Evolutionary conservation across 2,797 vertebrate species (phyloP).

Genomic region (Gorsachius magnificus): DNA sequence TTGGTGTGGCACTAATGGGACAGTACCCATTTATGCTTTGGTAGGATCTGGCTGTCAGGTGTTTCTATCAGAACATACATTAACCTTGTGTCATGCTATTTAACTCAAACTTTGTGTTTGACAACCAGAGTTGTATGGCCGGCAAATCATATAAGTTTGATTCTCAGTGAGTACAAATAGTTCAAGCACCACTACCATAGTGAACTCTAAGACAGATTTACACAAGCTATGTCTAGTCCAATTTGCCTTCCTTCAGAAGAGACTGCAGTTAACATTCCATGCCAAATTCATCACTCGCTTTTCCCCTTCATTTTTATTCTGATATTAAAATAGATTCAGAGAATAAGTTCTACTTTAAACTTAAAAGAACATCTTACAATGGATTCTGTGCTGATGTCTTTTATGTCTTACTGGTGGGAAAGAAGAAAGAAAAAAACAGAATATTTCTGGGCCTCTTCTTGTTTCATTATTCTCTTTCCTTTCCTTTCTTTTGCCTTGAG

Average conservation of each 20-base stretch:
- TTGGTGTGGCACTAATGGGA: background rate
- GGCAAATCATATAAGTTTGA: background rate
- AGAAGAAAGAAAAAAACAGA: accelerated
- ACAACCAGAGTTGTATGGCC: background rate
- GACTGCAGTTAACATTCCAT: background rate
- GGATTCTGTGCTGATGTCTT: background rate
- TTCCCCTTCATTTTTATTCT: background rate
- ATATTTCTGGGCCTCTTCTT: background rate
- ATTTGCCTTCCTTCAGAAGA: background rate
- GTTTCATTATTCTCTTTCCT: background rate
- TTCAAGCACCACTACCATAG: background rate
- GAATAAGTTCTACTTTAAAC: background rate
- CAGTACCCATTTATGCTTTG: background rate
- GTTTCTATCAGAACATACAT: background rate
- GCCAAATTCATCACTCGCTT: background rate
- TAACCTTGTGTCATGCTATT: background rate
- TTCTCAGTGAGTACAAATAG: background rate
- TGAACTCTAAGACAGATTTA: background rate
- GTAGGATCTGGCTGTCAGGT: background rate
- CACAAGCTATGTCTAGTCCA: background rate
- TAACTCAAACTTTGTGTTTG: background rate
- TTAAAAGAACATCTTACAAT: background rate
- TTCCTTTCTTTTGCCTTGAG: background rate
- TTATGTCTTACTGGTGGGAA: background rate
- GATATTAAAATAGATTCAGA: background rate